phyloP scores from a whole-genome alignment of 2,888 invertebrate genomes.

The Calephelis perditalis region DNA sequence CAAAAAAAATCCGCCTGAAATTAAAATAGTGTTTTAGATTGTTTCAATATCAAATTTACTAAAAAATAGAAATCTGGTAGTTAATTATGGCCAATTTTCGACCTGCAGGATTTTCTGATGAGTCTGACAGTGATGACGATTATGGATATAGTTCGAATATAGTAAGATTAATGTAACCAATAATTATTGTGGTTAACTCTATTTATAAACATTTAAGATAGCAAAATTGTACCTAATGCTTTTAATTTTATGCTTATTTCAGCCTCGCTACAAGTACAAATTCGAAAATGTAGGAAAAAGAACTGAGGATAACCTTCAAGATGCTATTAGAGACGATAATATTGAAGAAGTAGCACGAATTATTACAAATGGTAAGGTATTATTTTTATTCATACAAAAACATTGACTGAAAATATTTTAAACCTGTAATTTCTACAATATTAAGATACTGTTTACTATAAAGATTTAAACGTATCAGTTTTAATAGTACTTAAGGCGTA shows the following conservation, averaged over 20 bases:
- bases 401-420: no score
- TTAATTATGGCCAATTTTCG: slow-evolving; percentile 36
- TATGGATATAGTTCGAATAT: slow-evolving; percentile 57
- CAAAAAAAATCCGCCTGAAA: no score
- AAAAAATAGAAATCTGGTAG: neutral
- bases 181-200: no score
- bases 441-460: no score
- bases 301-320: slow-evolving; percentile 54
- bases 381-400: neutral
- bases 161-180: slow-evolving; percentile 38
- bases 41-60: no score
- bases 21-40: no score
- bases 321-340: slow-evolving; percentile 59
- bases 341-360: slow-evolving; percentile 48
- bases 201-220: no score
- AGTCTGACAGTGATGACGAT: slow-evolving; percentile 61
- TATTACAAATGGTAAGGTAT: slow-evolving; percentile 40
- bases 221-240: no score
- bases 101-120: slow-evolving; percentile 64
- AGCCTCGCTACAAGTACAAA: neutral
- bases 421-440: no score
- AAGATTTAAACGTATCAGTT: no score
- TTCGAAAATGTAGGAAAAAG: slow-evolving; percentile 45
- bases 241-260: slow-evolving; percentile 1
- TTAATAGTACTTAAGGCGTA: no score